phyloP scores from a whole-genome alignment of 2,113 vertebrate species.

The Hemichromis elongatus region DNA sequence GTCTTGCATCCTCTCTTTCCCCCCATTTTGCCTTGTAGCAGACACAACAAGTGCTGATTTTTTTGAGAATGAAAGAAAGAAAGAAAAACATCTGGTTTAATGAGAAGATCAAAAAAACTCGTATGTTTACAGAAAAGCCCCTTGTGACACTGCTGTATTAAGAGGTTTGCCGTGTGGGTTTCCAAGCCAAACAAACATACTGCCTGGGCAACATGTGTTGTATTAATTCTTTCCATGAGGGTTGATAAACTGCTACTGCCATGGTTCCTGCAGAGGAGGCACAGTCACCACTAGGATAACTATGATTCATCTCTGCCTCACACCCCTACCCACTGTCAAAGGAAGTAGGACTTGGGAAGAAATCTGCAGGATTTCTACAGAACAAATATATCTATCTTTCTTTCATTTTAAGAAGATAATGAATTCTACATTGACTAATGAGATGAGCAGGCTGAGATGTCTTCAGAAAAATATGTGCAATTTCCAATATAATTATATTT shows the following conservation, averaged over 20 bases:
- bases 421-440: neutral
- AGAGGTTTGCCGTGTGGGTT: conserved; percentile 13
- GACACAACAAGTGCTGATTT: conserved; percentile 29
- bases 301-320: neutral
- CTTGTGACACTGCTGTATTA: neutral
- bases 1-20: neutral
- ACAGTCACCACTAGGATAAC: neutral
- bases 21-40: neutral
- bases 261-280: neutral
- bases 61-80: neutral
- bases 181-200: conserved; percentile 17
- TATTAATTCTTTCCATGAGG: conserved; percentile 33
- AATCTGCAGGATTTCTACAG: neutral
- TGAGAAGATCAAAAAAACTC: conserved; percentile 38
- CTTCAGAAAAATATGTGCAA: neutral
- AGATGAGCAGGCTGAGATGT: neutral
- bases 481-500: neutral
- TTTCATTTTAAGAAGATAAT: too few species aligned
- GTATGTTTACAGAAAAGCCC: conserved; percentile 44
- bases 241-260: neutral
- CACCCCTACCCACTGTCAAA: neutral
- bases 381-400: too few species aligned
- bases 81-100: conserved; percentile 2
- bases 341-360: neutral
- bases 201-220: conserved; percentile 31